Evolutionary conservation across 2,888 invertebrate genomes (phyloP).

Genomic region (Labia minor): DNA sequence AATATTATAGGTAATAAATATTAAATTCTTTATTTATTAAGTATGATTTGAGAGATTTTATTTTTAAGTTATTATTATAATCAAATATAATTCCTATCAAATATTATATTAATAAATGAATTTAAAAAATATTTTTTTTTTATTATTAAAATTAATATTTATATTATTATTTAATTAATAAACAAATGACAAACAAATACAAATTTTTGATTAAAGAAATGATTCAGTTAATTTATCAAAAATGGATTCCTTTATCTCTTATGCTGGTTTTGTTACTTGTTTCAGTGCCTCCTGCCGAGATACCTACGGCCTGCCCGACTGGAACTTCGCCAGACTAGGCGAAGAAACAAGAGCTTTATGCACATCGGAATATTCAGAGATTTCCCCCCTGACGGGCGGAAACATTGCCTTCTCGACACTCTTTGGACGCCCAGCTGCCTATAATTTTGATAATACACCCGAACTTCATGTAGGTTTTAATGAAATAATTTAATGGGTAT

Average conservation of each 20-base stretch:
- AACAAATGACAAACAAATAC: no score
- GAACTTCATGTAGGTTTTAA: slow-evolving; percentile 67
- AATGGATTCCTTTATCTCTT: no score
- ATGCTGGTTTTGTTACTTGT: no score
- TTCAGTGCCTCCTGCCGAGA: slow-evolving; percentile 80
- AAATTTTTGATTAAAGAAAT: no score
- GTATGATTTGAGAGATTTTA: not conserved
- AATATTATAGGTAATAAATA: slow-evolving; percentile 62
- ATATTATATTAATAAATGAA: no score
- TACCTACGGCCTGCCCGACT: slow-evolving; percentile 77
- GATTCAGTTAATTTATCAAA: no score
- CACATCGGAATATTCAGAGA: slow-evolving; percentile 95
- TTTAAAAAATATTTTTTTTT: no score
- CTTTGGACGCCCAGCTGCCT: slow-evolving; percentile 87
- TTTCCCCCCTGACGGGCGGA: slow-evolving; percentile 88
- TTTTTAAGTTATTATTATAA: not conserved
- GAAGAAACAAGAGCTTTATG: slow-evolving; percentile 90
- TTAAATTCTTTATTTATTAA: not conserved
- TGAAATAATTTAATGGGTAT: no score
- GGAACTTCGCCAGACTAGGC: slow-evolving; percentile 55
- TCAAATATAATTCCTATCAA: no score
- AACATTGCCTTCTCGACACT: slow-evolving; percentile 91
- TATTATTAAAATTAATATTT: no score
- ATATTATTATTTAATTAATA: no score
- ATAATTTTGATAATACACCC: slow-evolving; percentile 78